A percentile compares a stretch with the other conserved stretches of the same genome.
phyloP scores from a whole-genome alignment of 2,113 vertebrate genomes.

The Pseudorhombus dupliciocellatus region DNA sequence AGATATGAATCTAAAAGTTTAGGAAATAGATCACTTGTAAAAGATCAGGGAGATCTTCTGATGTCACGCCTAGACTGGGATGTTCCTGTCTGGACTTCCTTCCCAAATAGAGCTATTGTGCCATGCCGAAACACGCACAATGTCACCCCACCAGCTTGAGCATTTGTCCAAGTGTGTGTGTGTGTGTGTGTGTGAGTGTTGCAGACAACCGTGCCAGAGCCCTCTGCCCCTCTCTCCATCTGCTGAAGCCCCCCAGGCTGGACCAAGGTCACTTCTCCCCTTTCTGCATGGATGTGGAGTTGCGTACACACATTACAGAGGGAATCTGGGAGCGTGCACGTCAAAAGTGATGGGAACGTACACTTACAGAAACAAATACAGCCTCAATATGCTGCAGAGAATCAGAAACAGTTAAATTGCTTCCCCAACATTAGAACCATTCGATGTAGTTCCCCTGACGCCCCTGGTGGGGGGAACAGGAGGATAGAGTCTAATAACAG shows the following conservation, averaged over 20 bases:
- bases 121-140: slow-evolving; percentile 53
- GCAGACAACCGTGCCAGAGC: slow-evolving; percentile 65
- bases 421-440: no score
- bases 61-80: slow-evolving; percentile 35
- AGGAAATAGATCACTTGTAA: not conserved
- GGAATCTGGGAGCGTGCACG: slow-evolving; percentile 2
- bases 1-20: not conserved
- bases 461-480: not conserved
- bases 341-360: not conserved
- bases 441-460: not conserved
- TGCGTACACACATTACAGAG: slow-evolving; percentile 20
- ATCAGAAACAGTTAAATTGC: no score
- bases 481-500: not conserved
- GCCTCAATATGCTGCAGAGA: no score
- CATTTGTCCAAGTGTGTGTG: slow-evolving; percentile 40
- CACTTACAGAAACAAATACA: no score
- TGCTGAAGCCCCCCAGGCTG: slow-evolving; percentile 77
- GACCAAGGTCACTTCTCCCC: slow-evolving; percentile 74
- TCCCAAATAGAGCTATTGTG: slow-evolving; percentile 59
- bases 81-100: slow-evolving; percentile 46
- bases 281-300: slow-evolving; percentile 49
- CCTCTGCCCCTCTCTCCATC: slow-evolving; percentile 77
- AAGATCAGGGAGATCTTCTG: not conserved
- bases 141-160: slow-evolving; percentile 67
- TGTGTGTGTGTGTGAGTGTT: slow-evolving; percentile 33